phyloP scores from a whole-genome alignment of 2,797 vertebrate species.

The Tamandua tetradactyla region DNA sequence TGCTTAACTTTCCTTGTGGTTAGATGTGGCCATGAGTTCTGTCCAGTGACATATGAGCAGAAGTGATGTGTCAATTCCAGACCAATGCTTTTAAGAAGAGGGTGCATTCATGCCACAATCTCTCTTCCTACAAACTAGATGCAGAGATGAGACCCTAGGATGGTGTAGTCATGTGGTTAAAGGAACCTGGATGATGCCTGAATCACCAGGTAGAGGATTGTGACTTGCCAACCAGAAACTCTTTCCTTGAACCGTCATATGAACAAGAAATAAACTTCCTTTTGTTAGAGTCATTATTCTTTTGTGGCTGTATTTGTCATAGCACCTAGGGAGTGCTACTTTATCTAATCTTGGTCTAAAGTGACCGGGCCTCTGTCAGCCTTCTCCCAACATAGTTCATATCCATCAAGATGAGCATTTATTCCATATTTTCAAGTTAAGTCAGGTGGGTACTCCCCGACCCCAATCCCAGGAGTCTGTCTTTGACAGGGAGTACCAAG shows the following conservation, averaged over 20 bases:
- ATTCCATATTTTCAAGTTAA: neutral
- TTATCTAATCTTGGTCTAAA: neutral
- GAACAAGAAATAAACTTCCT: neutral
- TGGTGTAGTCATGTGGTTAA: neutral
- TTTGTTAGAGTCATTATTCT: neutral
- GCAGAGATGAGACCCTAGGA: neutral
- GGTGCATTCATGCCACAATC: neutral
- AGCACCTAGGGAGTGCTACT: neutral
- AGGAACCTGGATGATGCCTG: neutral
- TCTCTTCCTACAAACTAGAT: neutral
- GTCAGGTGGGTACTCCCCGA: neutral
- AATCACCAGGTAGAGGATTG: neutral
- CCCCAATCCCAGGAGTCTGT: neutral
- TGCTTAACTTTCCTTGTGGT: neutral
- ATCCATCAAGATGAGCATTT: neutral
- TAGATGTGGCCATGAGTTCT: neutral
- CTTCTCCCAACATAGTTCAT: neutral
- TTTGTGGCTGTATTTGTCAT: neutral
- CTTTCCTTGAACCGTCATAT: neutral
- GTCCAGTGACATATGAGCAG: neutral
- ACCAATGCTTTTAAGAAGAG: neutral
- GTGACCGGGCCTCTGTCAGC: neutral
- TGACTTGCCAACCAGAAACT: neutral
- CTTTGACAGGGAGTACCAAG: neutral
- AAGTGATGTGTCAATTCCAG: neutral